These are phyloP conservation scores for Thalassophryne amazonica DNA, from an alignment of 2,797 vertebrate species.

Conservation along the genomic window DNA sequence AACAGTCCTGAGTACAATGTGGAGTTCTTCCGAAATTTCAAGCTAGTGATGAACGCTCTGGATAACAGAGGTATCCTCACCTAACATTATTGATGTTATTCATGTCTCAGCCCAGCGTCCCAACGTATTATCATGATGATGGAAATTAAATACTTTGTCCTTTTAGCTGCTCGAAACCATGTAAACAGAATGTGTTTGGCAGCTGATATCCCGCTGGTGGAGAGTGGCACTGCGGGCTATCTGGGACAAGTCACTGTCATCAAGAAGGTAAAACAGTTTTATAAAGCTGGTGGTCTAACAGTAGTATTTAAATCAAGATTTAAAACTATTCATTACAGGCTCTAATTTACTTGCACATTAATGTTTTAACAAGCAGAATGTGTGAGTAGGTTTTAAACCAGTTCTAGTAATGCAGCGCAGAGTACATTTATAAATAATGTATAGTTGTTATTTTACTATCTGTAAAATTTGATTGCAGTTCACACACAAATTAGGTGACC, in stretches of 20 bases:
- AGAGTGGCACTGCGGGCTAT: slow-evolving; percentile 96
- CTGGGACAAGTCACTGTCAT: slow-evolving; percentile 97
- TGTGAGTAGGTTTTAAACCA: too few relatives aligned
- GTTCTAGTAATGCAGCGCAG: too few relatives aligned
- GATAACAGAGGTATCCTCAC: slow-evolving; percentile 91
- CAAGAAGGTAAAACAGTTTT: slow-evolving; percentile 85
- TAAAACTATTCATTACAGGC: too few relatives aligned
- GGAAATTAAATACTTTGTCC: not conserved
- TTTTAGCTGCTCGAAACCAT: slow-evolving; percentile 92
- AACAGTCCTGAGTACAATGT: slow-evolving; percentile 94
- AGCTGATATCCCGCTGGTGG: slow-evolving; percentile 94
- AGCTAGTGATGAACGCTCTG: slow-evolving; percentile 96
- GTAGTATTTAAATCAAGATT: too few relatives aligned
- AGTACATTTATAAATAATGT: too few relatives aligned
- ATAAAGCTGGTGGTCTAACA: too few relatives aligned
- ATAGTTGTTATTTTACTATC: too few relatives aligned
- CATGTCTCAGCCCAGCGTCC: not conserved
- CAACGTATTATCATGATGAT: not conserved
- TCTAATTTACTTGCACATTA: too few relatives aligned
- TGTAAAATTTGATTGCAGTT: too few relatives aligned
- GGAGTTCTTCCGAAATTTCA: slow-evolving; percentile 95
- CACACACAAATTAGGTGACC: too few relatives aligned
- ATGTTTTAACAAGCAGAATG: too few relatives aligned
- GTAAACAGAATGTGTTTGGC: slow-evolving; percentile 99
- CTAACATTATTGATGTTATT: not conserved